phyloP scores from a whole-genome alignment of 23 tunicate species.

The Clavelina lepadiformis region DNA sequence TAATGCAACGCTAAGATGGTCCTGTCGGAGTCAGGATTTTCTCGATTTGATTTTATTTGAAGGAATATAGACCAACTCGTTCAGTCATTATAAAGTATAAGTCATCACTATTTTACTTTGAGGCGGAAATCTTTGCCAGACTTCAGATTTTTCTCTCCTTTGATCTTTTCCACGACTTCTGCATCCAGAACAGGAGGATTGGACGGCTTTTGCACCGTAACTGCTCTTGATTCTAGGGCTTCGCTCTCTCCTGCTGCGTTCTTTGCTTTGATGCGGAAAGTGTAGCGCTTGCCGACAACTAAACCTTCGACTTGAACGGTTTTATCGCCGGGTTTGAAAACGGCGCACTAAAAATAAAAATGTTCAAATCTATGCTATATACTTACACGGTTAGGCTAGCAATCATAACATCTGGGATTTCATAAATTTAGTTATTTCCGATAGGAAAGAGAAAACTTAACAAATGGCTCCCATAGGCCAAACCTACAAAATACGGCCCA shows the following conservation, averaged over 20 bases:
- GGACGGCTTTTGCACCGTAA: constrained; percentile 80
- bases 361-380: neutral
- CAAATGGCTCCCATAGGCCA: too few relatives aligned
- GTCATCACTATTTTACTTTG: constrained; percentile 29
- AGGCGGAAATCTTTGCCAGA: constrained; percentile 83
- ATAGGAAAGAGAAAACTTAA: too few relatives aligned
- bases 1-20: neutral
- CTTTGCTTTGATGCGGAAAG: constrained; percentile 80
- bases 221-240: constrained; percentile 77
- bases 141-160: constrained; percentile 39
- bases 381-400: too few relatives aligned
- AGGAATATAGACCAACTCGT: neutral
- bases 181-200: constrained; percentile 82
- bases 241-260: constrained; percentile 82
- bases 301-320: constrained; percentile 36
- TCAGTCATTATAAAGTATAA: neutral
- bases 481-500: too few relatives aligned
- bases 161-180: constrained; percentile 44
- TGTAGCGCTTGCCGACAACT: constrained; percentile 66
- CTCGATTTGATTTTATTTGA: neutral
- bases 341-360: constrained; percentile 39
- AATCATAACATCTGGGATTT: too few relatives aligned
- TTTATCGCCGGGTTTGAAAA: constrained; percentile 71
- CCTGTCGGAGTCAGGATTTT: neutral
- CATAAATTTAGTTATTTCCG: too few relatives aligned